Evolutionary conservation across 2,888 invertebrate genomes (phyloP).

Genomic region (Leptopterna dolabrata): DNA sequence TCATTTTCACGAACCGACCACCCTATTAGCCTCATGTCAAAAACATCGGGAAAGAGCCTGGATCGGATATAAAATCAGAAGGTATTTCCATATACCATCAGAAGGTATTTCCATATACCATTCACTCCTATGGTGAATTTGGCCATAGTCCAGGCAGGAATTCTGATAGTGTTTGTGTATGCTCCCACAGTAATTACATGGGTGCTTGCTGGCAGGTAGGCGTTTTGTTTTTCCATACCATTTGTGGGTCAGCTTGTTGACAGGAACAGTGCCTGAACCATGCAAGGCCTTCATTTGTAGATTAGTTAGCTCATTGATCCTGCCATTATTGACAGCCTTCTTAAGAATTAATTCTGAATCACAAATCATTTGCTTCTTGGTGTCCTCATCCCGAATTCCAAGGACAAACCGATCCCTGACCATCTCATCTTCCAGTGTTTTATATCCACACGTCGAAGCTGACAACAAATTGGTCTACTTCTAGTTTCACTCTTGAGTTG

Average conservation of each 20-base stretch:
- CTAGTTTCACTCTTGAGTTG: background rate
- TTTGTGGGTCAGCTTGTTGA: background rate
- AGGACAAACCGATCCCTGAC: background rate
- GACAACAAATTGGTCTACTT: background rate
- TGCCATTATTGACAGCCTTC: background rate
- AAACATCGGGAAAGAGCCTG: too few relatives aligned
- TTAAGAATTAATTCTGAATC: background rate
- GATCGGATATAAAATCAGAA: too few relatives aligned
- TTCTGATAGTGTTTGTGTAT: background rate
- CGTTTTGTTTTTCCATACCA: background rate
- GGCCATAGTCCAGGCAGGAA: background rate
- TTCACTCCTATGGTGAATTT: too few relatives aligned
- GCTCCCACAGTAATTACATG: constrained; percentile 10
- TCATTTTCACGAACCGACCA: too few relatives aligned
- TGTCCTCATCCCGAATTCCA: background rate
- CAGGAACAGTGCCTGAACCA: background rate
- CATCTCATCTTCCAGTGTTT: background rate
- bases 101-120: too few relatives aligned
- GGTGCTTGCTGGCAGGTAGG: background rate
- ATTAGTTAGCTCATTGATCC: background rate
- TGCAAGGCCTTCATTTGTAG: background rate
- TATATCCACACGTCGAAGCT: background rate
- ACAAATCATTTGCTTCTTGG: background rate
- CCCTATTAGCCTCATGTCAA: too few relatives aligned
- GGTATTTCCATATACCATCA: too few relatives aligned